Conservation (phyloP, 2,888 invertebrate species). For the Pantelozetes paolii region DNA sequence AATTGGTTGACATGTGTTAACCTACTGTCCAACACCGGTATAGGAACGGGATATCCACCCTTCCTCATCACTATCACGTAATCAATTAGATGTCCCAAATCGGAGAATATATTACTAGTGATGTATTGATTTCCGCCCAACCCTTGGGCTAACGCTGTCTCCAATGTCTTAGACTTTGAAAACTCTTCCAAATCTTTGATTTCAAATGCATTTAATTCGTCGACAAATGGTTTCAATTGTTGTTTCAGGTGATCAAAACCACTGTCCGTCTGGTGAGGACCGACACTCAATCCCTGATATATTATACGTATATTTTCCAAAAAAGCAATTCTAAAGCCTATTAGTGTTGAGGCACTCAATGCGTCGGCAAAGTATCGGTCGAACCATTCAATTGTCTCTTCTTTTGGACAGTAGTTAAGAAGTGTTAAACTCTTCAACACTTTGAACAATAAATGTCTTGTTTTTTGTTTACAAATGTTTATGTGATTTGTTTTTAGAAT, state of each 20-base stretch:
- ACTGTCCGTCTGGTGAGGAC: not conserved
- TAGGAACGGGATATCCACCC: constrained; percentile 57
- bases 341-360: not conserved
- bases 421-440: not conserved
- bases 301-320: not conserved
- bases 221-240: constrained; percentile 13
- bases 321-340: not conserved
- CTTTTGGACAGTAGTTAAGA: constrained; percentile 13
- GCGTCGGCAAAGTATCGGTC: not conserved
- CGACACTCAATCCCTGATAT: constrained; percentile 19
- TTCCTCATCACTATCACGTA: constrained; percentile 58
- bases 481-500: constrained; percentile 6
- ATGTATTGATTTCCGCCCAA: constrained; percentile 61
- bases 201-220: not conserved
- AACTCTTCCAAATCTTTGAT: constrained; percentile 48
- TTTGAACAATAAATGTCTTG: constrained; percentile 22
- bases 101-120: constrained; percentile 58
- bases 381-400: not conserved
- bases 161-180: constrained; percentile 53
- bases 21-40: constrained; percentile 50
- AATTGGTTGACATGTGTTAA: constrained; percentile 56
- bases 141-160: constrained; percentile 57
- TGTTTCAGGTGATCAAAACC: not conserved
- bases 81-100: constrained; percentile 59
- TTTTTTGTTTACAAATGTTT: not conserved